A percentile compares a stretch with the other conserved stretches of the same genome.
phyloP scores from a whole-genome alignment of 2,113 vertebrate genomes.

The Lutjanus erythropterus region DNA sequence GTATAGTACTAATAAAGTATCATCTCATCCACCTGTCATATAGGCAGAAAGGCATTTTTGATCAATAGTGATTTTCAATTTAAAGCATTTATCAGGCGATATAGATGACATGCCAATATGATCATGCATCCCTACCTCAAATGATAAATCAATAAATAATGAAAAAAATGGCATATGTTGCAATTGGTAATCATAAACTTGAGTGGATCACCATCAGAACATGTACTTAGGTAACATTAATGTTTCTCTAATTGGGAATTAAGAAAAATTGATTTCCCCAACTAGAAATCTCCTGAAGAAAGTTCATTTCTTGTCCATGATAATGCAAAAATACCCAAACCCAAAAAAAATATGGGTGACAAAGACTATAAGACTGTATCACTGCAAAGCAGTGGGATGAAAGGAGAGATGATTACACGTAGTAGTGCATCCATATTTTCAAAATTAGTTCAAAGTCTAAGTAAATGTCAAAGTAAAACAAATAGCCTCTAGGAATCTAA shows the following conservation, averaged over 20 bases:
- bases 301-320: neutral
- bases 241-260: too few relatives aligned
- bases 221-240: neutral
- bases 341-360: neutral
- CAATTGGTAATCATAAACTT: neutral
- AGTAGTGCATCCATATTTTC: neutral
- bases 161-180: neutral
- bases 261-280: neutral
- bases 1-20: too few relatives aligned
- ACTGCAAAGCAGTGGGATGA: neutral
- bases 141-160: neutral
- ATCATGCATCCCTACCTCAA: too few relatives aligned
- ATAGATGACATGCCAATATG: too few relatives aligned
- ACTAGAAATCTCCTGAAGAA: neutral
- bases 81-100: too few relatives aligned
- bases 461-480: neutral
- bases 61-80: too few relatives aligned
- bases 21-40: too few relatives aligned
- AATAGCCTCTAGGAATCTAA: neutral
- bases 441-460: neutral
- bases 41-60: too few relatives aligned
- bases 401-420: neutral
- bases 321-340: neutral
- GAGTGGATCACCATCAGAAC: neutral
- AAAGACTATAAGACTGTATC: neutral